phyloP scores from a whole-genome alignment of 1,140 invertebrate species.

The Pogonognathellus flavescens region DNA sequence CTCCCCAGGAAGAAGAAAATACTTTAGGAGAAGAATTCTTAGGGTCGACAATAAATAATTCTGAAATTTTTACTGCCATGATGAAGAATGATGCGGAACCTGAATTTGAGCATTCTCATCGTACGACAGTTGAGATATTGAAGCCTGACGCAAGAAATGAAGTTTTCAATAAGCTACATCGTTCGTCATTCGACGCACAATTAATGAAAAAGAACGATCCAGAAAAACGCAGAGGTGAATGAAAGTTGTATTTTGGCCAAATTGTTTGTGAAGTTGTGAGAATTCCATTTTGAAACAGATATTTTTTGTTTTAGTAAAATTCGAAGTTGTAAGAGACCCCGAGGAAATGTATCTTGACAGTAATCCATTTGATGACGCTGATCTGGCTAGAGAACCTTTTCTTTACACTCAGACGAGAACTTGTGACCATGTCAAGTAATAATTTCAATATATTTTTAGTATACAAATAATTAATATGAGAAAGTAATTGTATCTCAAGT shows the following conservation, averaged over 20 bases:
- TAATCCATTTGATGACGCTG: constrained; percentile 49
- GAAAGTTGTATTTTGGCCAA: neutral
- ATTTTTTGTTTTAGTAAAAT: neutral
- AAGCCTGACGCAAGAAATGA: neutral
- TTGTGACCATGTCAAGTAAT: neutral
- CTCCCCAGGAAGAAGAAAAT: neutral
- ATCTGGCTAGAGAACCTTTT: constrained; percentile 54
- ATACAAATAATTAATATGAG: too few relatives aligned
- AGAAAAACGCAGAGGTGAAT: neutral
- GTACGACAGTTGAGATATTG: neutral
- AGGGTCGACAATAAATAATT: constrained; percentile 18
- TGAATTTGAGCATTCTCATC: constrained; percentile 15
- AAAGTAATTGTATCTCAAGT: too few relatives aligned
- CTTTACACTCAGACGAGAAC: constrained; percentile 40
- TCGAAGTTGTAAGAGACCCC: neutral
- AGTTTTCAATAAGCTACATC: neutral
- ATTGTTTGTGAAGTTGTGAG: neutral
- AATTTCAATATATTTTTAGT: too few relatives aligned
- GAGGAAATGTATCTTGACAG: constrained; percentile 15
- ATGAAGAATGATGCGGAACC: constrained; percentile 18
- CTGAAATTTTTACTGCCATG: constrained; percentile 8
- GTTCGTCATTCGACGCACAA: too few relatives aligned
- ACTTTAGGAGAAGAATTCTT: constrained; percentile 41
- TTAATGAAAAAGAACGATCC: neutral
- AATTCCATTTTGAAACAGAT: neutral